Percentiles rank a stretch among this genome's conserved stretches.
phyloP scores from a whole-genome alignment of 2,888 invertebrate species.

The Dugesia japonica region DNA sequence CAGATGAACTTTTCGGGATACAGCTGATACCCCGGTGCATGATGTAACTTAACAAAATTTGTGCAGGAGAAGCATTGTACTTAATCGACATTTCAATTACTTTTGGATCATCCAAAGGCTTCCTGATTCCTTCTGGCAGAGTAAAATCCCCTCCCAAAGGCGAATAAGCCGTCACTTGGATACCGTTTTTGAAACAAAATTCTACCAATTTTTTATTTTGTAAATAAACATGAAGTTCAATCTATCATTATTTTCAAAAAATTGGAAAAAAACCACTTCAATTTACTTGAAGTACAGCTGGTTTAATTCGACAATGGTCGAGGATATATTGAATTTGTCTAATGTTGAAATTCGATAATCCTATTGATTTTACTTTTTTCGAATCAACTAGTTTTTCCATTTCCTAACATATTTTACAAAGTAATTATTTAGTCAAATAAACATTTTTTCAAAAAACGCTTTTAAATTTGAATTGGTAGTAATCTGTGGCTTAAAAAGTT shows the following conservation, averaged over 20 bases:
- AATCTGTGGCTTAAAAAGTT: too few species aligned
- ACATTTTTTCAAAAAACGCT: too few species aligned
- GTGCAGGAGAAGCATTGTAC: constrained; percentile 42
- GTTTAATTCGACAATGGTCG: constrained; percentile 50
- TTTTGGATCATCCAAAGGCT: constrained; percentile 40
- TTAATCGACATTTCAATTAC: constrained; percentile 40
- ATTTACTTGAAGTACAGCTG: constrained; percentile 51
- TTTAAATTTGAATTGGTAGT: too few species aligned
- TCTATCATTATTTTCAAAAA: constrained; percentile 49
- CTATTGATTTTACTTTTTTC: constrained; percentile 60
- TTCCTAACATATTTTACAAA: too few species aligned
- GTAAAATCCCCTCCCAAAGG: constrained; percentile 61
- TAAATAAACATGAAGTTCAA: constrained; percentile 67
- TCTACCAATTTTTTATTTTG: constrained; percentile 57
- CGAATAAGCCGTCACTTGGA: constrained; percentile 62
- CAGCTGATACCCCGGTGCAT: constrained; percentile 59
- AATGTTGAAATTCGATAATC: constrained; percentile 67
- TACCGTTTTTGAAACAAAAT: constrained; percentile 54
- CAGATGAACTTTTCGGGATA: constrained; percentile 68
- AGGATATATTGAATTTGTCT: constrained; percentile 59
- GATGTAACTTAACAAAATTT: constrained; percentile 47
- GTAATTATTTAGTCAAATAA: too few species aligned
- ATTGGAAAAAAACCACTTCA: constrained; percentile 55
- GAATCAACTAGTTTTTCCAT: constrained; percentile 59
- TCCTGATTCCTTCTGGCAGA: constrained; percentile 41